Conservation (phyloP, 2,888 invertebrate species). For the Lasioglossum villosulum region DNA sequence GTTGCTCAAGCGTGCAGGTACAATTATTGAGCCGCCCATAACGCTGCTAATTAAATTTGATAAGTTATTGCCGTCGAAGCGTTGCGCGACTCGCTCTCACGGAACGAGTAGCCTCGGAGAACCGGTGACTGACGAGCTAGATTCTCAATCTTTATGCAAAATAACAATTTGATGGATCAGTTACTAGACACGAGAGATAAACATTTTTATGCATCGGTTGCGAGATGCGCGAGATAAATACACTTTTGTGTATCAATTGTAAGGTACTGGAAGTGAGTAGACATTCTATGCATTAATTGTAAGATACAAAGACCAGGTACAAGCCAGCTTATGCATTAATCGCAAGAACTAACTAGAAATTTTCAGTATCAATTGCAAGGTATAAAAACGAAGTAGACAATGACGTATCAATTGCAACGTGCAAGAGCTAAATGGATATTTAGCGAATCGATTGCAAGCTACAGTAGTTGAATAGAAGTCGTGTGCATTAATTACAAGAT, state of each 20-base stretch:
- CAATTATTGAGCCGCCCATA: slow-evolving; percentile 41
- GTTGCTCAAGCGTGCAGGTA: slow-evolving; percentile 38
- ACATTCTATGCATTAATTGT: too few relatives aligned
- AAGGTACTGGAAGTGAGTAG: not conserved
- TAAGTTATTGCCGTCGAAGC: slow-evolving; percentile 23
- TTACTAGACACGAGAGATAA: not conserved
- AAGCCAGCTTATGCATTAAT: not conserved
- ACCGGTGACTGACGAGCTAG: not conserved
- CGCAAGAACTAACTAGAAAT: not conserved
- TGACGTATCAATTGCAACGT: not conserved
- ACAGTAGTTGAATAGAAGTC: not conserved
- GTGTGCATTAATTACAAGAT: not conserved
- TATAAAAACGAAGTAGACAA: not conserved
- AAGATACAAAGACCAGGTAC: rapidly evolving
- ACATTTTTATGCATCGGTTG: not conserved
- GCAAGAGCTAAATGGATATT: not conserved
- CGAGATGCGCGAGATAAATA: not conserved
- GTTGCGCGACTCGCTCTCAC: slow-evolving; percentile 16
- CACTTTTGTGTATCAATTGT: not conserved
- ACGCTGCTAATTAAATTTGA: slow-evolving; percentile 51
- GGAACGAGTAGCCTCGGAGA: not conserved
- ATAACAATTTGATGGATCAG: not conserved
- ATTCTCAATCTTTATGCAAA: not conserved
- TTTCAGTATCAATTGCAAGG: not conserved
- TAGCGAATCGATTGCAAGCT: not conserved